Conservation (phyloP, 1,140 invertebrate genomes). For the Lanistes nyassanus region DNA sequence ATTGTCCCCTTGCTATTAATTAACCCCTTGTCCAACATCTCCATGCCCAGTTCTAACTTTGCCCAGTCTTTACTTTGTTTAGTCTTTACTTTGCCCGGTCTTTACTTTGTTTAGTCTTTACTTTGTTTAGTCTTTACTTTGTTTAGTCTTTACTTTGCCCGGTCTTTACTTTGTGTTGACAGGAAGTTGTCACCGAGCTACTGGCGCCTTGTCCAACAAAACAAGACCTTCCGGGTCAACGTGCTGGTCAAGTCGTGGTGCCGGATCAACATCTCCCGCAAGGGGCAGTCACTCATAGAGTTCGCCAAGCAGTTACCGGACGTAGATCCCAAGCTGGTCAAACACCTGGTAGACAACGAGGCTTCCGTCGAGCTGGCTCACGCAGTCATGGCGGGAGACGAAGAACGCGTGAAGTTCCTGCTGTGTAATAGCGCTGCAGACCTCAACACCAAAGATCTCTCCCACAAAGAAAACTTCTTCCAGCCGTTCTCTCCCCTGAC, state of each 20-base stretch:
- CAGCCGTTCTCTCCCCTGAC: slow-evolving; percentile 49
- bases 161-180: slow-evolving; percentile 19
- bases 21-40: no score
- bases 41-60: no score
- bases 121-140: no score
- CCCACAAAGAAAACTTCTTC: slow-evolving; percentile 50
- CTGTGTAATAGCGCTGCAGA: slow-evolving; percentile 47
- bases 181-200: slow-evolving; percentile 52
- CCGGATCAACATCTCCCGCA: slow-evolving; percentile 53
- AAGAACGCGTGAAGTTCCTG: slow-evolving; percentile 46
- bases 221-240: slow-evolving; percentile 51
- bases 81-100: no score
- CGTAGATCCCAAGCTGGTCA: slow-evolving; percentile 47
- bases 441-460: slow-evolving; percentile 47
- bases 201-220: slow-evolving; percentile 51
- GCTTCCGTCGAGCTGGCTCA: slow-evolving; percentile 61
- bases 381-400: slow-evolving; percentile 56
- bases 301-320: slow-evolving; percentile 40
- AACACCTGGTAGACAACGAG: slow-evolving; percentile 52
- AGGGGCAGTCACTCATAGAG: slow-evolving; percentile 52
- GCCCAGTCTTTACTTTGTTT: no score
- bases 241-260: slow-evolving; percentile 60
- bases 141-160: no score
- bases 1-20: no score
- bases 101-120: no score